A percentile compares a stretch with the other conserved stretches of the same genome.
These are phyloP conservation scores for Strigamia transsilvanica DNA, from an alignment of 2,888 invertebrate genomes.

Conservation along the genomic window DNA sequence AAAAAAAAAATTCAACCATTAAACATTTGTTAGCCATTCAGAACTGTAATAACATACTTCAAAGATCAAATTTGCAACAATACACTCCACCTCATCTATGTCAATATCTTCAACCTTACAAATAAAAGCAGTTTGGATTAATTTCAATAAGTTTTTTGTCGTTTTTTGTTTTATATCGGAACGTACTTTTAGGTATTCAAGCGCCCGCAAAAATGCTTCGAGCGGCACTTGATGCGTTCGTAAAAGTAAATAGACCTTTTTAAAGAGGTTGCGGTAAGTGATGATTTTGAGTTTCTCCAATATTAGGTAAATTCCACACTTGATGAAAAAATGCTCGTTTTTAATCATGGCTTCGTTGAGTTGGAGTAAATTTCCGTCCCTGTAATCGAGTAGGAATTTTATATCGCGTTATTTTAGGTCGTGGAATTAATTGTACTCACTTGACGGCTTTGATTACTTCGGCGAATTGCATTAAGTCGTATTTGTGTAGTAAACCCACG, in stretches of 20 bases:
- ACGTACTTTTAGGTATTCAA: conserved; percentile 71
- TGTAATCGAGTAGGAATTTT: conserved; percentile 57
- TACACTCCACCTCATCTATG: conserved; percentile 93
- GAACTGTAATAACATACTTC: conserved; percentile 67
- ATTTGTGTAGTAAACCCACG: conserved; percentile 79
- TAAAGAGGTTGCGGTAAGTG: conserved; percentile 94
- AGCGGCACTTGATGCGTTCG: conserved; percentile 85
- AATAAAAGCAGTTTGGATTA: conserved; percentile 66
- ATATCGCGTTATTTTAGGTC: neutral
- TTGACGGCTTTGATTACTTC: conserved; percentile 88
- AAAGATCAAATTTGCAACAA: conserved; percentile 94
- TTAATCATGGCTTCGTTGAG: conserved; percentile 84
- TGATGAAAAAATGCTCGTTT: conserved; percentile 92
- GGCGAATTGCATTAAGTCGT: conserved; percentile 89
- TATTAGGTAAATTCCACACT: conserved; percentile 95
- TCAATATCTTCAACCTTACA: conserved; percentile 78
- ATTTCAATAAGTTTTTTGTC: neutral
- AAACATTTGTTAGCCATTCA: neutral
- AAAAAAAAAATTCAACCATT: neutral
- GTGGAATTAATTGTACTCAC: conserved; percentile 59
- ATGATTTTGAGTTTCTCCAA: conserved; percentile 95
- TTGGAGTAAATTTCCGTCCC: conserved; percentile 82
- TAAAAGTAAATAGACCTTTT: conserved; percentile 76
- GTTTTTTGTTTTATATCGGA: neutral
- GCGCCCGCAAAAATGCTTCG: conserved; percentile 80